Evolutionary conservation across 2,888 invertebrate genomes (phyloP).

Genomic region (Aporophyla lueneburgensis): DNA sequence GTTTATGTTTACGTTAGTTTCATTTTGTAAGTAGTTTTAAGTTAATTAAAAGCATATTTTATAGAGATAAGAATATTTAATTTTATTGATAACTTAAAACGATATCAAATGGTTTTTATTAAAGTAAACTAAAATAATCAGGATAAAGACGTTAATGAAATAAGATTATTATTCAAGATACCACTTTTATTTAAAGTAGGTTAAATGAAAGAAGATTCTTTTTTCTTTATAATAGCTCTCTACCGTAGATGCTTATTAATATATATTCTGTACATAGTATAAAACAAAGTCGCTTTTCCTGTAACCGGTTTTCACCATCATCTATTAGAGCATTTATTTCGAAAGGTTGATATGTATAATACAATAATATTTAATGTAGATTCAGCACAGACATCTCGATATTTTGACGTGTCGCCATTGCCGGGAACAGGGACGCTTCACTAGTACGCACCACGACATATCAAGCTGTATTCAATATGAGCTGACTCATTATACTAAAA

Average conservation of each 20-base stretch:
- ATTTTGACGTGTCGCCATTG: too few species aligned
- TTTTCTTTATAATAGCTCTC: not conserved
- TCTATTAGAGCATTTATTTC: not conserved
- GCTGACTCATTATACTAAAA: too few species aligned
- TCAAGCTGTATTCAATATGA: too few species aligned
- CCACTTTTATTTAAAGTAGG: not conserved
- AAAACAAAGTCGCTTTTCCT: not conserved
- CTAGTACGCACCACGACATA: too few species aligned
- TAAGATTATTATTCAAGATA: not conserved
- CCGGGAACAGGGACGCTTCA: too few species aligned
- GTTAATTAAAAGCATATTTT: not conserved
- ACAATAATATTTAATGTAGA: too few species aligned
- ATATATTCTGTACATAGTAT: not conserved
- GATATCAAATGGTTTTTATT: not conserved
- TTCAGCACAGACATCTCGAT: too few species aligned
- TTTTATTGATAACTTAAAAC: not conserved
- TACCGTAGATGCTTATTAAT: not conserved
- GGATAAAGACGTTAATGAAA: not conserved
- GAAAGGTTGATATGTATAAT: too few species aligned
- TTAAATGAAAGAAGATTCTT: not conserved
- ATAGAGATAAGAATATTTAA: not conserved
- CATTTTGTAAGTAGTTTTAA: constrained; percentile 1
- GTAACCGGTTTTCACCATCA: not conserved
- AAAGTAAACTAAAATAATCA: not conserved
- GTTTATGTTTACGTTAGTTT: not conserved